Evolutionary conservation across 2,888 invertebrate species (phyloP).

Genomic region (Nesidiocoris tenuis): DNA sequence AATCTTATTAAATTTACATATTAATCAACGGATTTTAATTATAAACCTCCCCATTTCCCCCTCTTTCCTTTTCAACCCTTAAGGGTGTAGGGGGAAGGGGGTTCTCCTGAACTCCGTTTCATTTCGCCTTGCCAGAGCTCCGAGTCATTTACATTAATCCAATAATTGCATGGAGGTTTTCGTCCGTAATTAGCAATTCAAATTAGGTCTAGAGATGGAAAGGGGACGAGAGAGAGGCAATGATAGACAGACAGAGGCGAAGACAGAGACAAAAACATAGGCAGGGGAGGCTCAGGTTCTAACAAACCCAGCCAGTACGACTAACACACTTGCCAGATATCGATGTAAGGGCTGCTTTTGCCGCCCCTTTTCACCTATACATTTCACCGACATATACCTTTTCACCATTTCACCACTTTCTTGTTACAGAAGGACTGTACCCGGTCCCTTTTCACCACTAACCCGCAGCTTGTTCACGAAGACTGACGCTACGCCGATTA

Average conservation of each 20-base stretch:
- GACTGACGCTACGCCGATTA: conserved; percentile 37
- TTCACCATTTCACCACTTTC: conserved; percentile 15
- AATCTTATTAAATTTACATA: conserved; percentile 98
- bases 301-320: conserved; percentile 44
- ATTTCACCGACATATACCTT: background rate
- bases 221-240: conserved; percentile 5
- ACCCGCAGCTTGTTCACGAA: background rate
- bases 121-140: conserved; percentile 45
- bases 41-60: conserved; percentile 64
- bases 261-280: background rate
- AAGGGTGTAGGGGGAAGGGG: background rate
- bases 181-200: conserved; percentile 82
- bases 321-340: conserved; percentile 49
- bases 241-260: background rate
- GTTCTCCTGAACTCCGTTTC: conserved; percentile 42
- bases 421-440: conserved; percentile 36
- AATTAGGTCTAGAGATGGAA: conserved; percentile 61
- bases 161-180: conserved; percentile 87
- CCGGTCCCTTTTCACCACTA: background rate
- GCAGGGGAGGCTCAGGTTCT: conserved; percentile 9
- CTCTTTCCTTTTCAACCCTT: conserved; percentile 56
- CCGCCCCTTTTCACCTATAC: conserved; percentile 4
- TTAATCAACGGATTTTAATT: conserved; percentile 98
- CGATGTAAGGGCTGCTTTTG: conserved; percentile 39
- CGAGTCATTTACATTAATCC: conserved; percentile 89